Conservation (phyloP, 2,797 vertebrate genomes). For the Sebastes flavidus region DNA sequence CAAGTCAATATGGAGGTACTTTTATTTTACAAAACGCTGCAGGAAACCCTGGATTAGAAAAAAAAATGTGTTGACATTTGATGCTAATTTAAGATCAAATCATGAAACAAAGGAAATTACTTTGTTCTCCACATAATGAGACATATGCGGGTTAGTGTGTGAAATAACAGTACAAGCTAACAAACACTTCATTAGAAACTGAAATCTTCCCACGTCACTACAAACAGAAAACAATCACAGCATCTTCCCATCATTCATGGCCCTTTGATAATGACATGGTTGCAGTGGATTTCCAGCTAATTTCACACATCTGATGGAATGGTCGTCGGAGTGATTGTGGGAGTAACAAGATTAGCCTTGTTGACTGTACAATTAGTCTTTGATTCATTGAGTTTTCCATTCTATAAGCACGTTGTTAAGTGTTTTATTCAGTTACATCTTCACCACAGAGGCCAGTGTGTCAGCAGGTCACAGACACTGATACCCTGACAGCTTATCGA, state of each 20-base stretch:
- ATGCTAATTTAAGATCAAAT: constrained; percentile 1
- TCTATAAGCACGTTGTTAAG: background rate
- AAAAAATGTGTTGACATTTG: background rate
- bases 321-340: constrained; percentile 23
- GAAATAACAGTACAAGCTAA: constrained; percentile 4
- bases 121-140: constrained; percentile 23
- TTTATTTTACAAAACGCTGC: background rate
- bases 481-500: constrained; percentile 16
- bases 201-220: constrained; percentile 15
- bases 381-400: background rate
- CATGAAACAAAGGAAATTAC: background rate
- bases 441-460: constrained; percentile 7
- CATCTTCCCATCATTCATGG: constrained; percentile 18
- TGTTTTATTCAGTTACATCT: constrained; percentile 10
- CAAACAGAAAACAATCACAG: constrained; percentile 33
- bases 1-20: background rate
- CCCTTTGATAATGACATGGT: constrained; percentile 19
- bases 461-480: constrained; percentile 46
- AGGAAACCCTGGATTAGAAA: background rate
- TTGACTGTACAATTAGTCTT: constrained; percentile 14
- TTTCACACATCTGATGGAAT: constrained; percentile 35
- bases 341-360: constrained; percentile 26
- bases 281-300: constrained; percentile 30
- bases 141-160: constrained; percentile 16
- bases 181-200: constrained; percentile 16